A percentile compares a stretch with the other conserved stretches of the same genome.
Evolutionary conservation across 2,113 vertebrate species (phyloP).

Genomic region (Dunckerocampus dactyliophorus): DNA sequence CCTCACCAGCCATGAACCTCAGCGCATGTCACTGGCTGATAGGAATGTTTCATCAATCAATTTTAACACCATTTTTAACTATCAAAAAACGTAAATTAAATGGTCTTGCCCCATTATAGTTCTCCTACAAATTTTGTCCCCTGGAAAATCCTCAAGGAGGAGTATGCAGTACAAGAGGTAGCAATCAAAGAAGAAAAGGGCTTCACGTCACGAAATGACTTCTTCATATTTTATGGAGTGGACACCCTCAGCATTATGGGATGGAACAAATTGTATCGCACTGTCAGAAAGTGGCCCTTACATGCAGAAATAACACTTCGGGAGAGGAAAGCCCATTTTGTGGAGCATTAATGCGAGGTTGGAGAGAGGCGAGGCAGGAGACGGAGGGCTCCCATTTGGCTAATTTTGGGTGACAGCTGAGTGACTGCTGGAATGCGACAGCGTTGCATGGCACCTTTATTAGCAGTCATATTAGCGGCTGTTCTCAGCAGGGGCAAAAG

Average conservation of each 20-base stretch:
- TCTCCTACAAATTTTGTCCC: slow-evolving; percentile 16
- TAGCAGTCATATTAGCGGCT: slow-evolving; percentile 69
- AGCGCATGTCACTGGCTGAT: too few species aligned
- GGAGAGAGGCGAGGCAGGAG: slow-evolving; percentile 24
- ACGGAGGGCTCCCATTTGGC: slow-evolving; percentile 49
- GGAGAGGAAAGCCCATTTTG: slow-evolving; percentile 28
- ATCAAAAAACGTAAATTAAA: background rate
- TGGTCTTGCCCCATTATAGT: background rate
- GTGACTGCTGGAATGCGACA: slow-evolving; percentile 62
- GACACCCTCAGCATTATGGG: slow-evolving; percentile 54
- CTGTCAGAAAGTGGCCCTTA: slow-evolving; percentile 55
- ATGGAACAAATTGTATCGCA: slow-evolving; percentile 65
- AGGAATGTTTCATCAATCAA: background rate
- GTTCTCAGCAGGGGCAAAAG: slow-evolving; percentile 63
- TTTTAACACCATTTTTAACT: background rate
- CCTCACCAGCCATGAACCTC: too few species aligned
- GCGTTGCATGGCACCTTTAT: slow-evolving; percentile 64
- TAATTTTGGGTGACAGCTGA: slow-evolving; percentile 66
- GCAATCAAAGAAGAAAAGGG: slow-evolving; percentile 58
- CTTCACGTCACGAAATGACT: slow-evolving; percentile 53
- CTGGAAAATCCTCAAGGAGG: slow-evolving; percentile 32
- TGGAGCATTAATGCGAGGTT: slow-evolving; percentile 36
- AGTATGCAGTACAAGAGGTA: slow-evolving; percentile 27
- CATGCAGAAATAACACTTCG: slow-evolving; percentile 34
- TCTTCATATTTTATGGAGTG: slow-evolving; percentile 59